phyloP scores from a whole-genome alignment of 2,113 vertebrate genomes.

The Phoxinus phoxinus region DNA sequence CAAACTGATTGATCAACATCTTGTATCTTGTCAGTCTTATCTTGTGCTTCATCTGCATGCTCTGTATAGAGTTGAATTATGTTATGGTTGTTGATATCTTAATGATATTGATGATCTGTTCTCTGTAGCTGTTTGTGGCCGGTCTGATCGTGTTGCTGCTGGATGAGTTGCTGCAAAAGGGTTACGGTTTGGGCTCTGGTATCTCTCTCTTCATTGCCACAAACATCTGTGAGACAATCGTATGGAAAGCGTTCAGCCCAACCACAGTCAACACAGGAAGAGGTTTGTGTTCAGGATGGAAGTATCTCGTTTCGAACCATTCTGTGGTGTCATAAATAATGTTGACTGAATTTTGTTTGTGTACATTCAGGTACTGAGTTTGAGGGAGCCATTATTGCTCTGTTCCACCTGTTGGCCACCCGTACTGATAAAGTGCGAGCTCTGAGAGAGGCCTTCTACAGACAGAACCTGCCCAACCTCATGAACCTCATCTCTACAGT shows the following conservation, averaged over 20 bases:
- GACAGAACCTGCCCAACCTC: conserved; percentile 98
- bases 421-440: conserved; percentile 97
- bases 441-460: conserved; percentile 96
- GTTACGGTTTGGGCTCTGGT: conserved; percentile 95
- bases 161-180: conserved; percentile 96
- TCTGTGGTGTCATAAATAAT: neutral
- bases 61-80: neutral
- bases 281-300: conserved; percentile 77
- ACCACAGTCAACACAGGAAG: conserved; percentile 97
- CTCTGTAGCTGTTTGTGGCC: conserved; percentile 91
- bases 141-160: conserved; percentile 95
- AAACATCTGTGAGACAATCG: conserved; percentile 99
- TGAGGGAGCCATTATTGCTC: conserved; percentile 96
- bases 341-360: conserved; percentile 25
- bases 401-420: conserved; percentile 96
- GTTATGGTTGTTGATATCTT: neutral
- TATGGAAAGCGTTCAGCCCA: conserved; percentile 99
- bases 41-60: neutral
- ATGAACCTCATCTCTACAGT: conserved; percentile 98
- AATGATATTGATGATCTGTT: neutral
- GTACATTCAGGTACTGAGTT: conserved; percentile 90
- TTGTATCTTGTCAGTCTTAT: neutral
- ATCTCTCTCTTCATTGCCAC: conserved; percentile 99
- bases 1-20: neutral
- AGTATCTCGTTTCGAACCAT: neutral